Base-by-base conservation (phyloP, 2,888 invertebrate species). In the Rhingia rostrata region DNA sequence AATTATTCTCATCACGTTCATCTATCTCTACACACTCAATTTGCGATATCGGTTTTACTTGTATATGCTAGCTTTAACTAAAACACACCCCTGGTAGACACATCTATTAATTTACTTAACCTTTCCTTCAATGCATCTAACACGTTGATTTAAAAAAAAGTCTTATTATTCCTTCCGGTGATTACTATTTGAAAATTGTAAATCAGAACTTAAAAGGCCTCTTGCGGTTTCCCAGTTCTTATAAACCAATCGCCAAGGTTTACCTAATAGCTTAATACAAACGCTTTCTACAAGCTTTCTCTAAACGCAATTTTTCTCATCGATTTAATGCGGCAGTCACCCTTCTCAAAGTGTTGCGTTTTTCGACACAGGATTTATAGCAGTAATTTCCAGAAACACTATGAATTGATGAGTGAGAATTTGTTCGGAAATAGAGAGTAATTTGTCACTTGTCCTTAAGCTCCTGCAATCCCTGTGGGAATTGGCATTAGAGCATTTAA, bases 1-100 rank as follows among this genome's bases (percentile, higher is more conserved):
- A 39, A 69, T 80, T 86, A 86, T 86, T 86, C 80, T 69, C 56
- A 73, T 82, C 86, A 86, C 86, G 86, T 86, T 56, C 73, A 61
- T 77, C 45, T 79, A 54, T 77, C 61, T 82, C 73, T 74, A 73
- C 69, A 82, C 82, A 82, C 79, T 70, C 82, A 86, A 86, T 86
- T 86, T 86, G 82, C 73, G 79, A 85, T 80, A 86, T 86, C 79
- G 79, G 82, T 82, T 80, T 80, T 78, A 75, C 64, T 33, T 33
- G 33, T 35, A 39, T 33, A 53, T 33, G 30, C 32, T 12, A 7
- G 41, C 58, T 7, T 2, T 14, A 14, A 22, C 4, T 49, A 22
- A 22, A 39, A 58, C 41, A 14, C 61, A 61, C 64, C 56, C 39
- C 35, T 56, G 6, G 41, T 47, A 9, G 54, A 61, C 53, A 77